Base-by-base conservation (phyloP, 2,797 vertebrate species). In the Menidia menidia region DNA sequence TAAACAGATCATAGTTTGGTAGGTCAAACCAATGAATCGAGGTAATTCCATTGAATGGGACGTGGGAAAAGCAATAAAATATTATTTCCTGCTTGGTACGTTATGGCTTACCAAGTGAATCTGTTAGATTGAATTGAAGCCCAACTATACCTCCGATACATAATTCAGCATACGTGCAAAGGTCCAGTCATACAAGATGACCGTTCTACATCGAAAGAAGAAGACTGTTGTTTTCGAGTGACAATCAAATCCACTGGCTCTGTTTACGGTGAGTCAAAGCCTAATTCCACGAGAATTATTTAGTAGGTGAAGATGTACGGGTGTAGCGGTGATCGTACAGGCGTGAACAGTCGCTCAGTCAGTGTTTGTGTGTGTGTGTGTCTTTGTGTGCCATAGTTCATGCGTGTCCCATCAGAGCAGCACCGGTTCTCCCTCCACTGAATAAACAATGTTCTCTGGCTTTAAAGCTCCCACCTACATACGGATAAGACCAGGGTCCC, bases 211-310 rank as follows among this genome's bases (percentile, higher is more conserved):
- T 51, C 13, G 14, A 32, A 31, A 16, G 3, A 35, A 33, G 4
- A 16, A 32, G 15, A 35, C 43, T 47, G 5, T 19, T 48, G 59
- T 15, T 4, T 30, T 51, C 39, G 25, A 41, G 19, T 15, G 18
- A 14, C 55, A 61, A 39, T 65, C 13, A 9, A 71, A 60, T 71
- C 39, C 30, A 45, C 32, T 67, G 33, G 30, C 48, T 15, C n/a
- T 10, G 35, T 33, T 14, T 14, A 50, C 5, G 50, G 16, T 25
- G 4, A 15, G 4, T 58, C 4, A 6, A 30, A 43, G 12, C 2
- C 12, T 41, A 59, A 59, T 25, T 15, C 9, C 7, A 5, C 35
- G 10, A 6, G 35, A 39, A 39, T 39, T 39, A 50, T 12, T 62
- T 32, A 45, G 11, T 18, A 44, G 45, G 51, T 5, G 1, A 45